Base-by-base conservation (phyloP, 1,140 invertebrate genomes). In the Psilanteris sp. region DNA sequence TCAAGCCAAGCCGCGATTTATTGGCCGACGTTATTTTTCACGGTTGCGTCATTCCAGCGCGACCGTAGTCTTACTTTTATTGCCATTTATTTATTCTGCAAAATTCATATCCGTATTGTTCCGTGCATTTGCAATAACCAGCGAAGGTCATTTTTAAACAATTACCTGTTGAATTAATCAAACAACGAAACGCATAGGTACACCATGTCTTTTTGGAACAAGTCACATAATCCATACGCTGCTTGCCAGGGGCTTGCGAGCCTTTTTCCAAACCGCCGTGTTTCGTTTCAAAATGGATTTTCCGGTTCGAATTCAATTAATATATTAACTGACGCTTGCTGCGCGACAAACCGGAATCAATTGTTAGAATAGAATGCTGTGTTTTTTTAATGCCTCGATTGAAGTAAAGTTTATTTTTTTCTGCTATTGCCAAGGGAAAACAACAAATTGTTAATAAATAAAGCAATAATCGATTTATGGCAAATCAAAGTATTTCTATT, bases 1-100 rank as follows among this genome's bases (percentile, higher is more conserved):
- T 77, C 52, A 77, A 66, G 66, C 37, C 59, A 64, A 71, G 54
- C 46, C 37, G 43, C 59, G 34, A 77, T 71, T 66, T 71, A 76
- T 71, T 32, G 36, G 50, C 46, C 10, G 39, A 16, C 37, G 41
- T 43, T 59, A 43, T 59, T 54, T 54, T 62, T 62, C 18, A 8
- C 31, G 15, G 22, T 52, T 54, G 54, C 66, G 37, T 52, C 44
- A 27, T 29, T 54, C 61, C 41, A 32, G 6, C 41, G 43, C 36
- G 8, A 5, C 7, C 14, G 10, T 14, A 22, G 31, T 39, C 54
- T 70, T 59, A 70, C 62, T 72, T 62, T 39, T 41, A 16, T 22
- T 54, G 54, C 54, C 26, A 66, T 20, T 50, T 64, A 29, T 27
- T 50, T 50, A 54, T 20, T 27, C n/a, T 22, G 34, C 20, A 16